Base-by-base conservation (phyloP, 2,888 invertebrate species). In the Ptychoptera albimana region DNA sequence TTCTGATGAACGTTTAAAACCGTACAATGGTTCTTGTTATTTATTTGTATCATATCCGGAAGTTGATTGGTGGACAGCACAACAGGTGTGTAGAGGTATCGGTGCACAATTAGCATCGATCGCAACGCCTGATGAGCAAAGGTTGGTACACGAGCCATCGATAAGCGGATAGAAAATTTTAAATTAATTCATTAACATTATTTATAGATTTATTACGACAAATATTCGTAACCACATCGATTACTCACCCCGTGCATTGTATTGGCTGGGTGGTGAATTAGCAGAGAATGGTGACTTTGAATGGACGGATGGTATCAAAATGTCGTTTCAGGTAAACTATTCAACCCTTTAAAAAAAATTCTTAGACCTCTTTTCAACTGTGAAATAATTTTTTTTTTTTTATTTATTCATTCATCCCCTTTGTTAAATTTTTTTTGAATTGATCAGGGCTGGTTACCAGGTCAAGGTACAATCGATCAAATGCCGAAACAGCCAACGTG, bases 11-110 rank as follows among this genome's bases (percentile, higher is more conserved):
- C 73, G 79, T 47, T 74, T 80, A 49, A 73, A 75, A 34, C 68
- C 79, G 49, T 80, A 74, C 70, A 77, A 76, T 57, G 74, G 75
- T 39, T 74, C 78, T 49, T 85, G 84, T 60, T 85, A 83, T 64
- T 70, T 84, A 9, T 75, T 82, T 60, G 78, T 82, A 35, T 79
- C 80, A 29, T 82, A 80, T 57, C 84, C 84, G 4, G 77, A 77
- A 58, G 82, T 81, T 1, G 79, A 80, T 7, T 84, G 84, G 84
- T 61, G 65, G 46, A 77, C 76, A 6, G 78, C 79, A 2, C 70
- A 71, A 51, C 73, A 77, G 53, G 79, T 83, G 7, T 85, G 85
- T 57, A 70, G 72, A 50, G 80, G 81, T 9, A 72, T 82, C 48
- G 79, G 77, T 63, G 79, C 79, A 53, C 74, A 77, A 51, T 66